Percentiles rank a stretch among this genome's conserved stretches.
These are phyloP conservation scores for Andrena cerasifolii DNA, from an alignment of 1,140 invertebrate genomes.

Conservation along the genomic window DNA sequence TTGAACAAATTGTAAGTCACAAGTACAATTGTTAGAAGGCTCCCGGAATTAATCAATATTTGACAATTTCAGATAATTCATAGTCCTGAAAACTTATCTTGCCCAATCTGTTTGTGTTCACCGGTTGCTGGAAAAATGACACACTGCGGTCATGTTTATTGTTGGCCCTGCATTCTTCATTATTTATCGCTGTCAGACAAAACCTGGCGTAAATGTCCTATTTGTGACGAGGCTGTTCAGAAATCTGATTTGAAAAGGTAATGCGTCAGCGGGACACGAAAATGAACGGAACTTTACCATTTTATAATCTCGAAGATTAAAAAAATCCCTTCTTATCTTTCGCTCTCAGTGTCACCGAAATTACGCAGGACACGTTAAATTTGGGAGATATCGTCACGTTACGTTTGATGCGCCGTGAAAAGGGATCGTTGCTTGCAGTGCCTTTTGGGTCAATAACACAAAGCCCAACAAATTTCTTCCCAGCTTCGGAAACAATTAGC, in stretches of 20 bases:
- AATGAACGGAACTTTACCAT: background rate
- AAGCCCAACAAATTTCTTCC: slow-evolving; percentile 75
- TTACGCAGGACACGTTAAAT: slow-evolving; percentile 84
- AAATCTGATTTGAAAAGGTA: slow-evolving; percentile 92
- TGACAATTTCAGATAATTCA: slow-evolving; percentile 82
- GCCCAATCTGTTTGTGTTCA: slow-evolving; percentile 94
- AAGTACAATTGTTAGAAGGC: background rate
- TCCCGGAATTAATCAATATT: background rate
- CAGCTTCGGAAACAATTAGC: slow-evolving; percentile 79
- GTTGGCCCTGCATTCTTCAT: slow-evolving; percentile 97
- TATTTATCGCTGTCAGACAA: slow-evolving; percentile 94
- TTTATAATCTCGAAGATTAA: background rate
- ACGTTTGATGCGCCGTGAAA: slow-evolving; percentile 93
- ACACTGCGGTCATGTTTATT: slow-evolving; percentile 97
- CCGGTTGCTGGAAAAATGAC: slow-evolving; percentile 95
- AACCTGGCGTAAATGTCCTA: slow-evolving; percentile 91
- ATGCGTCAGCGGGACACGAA: background rate
- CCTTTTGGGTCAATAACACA: slow-evolving; percentile 80
- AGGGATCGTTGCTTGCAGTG: slow-evolving; percentile 89
- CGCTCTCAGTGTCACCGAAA: slow-evolving; percentile 83
- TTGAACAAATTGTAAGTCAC: slow-evolving; percentile 94
- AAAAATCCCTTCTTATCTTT: slow-evolving; percentile 37
- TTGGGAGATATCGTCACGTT: slow-evolving; percentile 90
- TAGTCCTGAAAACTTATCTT: slow-evolving; percentile 88
- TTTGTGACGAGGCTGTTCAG: slow-evolving; percentile 91